Percentiles rank a stretch among this genome's conserved stretches.
Conservation (phyloP, 2,888 invertebrate genomes). For the Calameuta filiformis region DNA sequence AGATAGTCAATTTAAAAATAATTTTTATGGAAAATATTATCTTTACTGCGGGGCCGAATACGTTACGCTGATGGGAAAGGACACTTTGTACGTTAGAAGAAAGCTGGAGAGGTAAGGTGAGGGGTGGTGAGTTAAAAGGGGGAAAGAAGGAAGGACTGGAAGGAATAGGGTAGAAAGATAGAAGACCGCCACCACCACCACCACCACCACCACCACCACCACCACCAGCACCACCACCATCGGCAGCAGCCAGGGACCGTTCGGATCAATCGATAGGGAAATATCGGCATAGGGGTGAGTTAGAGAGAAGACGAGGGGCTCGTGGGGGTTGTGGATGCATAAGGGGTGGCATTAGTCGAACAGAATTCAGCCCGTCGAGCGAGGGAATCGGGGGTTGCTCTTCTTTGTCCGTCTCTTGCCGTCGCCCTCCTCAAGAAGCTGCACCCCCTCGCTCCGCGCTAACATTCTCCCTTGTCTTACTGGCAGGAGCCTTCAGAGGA, state of each 20-base stretch:
- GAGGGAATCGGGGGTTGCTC: constrained; percentile 24
- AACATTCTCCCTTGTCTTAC: constrained; percentile 19
- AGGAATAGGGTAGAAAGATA: constrained; percentile 23
- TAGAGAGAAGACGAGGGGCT: constrained; percentile 32
- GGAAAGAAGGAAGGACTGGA: neutral
- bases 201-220: too few species aligned
- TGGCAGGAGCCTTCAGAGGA: constrained; percentile 24
- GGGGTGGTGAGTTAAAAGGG: neutral
- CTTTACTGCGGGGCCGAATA: too few species aligned
- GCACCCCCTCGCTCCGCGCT: constrained; percentile 6
- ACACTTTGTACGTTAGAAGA: constrained; percentile 4
- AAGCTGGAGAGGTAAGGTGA: constrained; percentile 8
- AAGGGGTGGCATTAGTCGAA: constrained; percentile 59
- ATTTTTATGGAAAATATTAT: too few species aligned
- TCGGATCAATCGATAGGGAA: constrained; percentile 64
- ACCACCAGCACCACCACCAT: too few species aligned
- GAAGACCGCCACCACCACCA: constrained; percentile 20
- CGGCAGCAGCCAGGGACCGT: constrained; percentile 30
- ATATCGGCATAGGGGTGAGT: constrained; percentile 56
- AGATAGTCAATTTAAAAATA: too few species aligned
- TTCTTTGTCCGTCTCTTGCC: constrained; percentile 38
- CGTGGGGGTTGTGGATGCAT: constrained; percentile 48
- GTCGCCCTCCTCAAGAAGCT: constrained; percentile 25
- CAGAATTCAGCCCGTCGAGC: constrained; percentile 32
- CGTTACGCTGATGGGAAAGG: too few species aligned